Base-by-base conservation (phyloP, 2,797 vertebrate species). In the Sorex maritimensis region DNA sequence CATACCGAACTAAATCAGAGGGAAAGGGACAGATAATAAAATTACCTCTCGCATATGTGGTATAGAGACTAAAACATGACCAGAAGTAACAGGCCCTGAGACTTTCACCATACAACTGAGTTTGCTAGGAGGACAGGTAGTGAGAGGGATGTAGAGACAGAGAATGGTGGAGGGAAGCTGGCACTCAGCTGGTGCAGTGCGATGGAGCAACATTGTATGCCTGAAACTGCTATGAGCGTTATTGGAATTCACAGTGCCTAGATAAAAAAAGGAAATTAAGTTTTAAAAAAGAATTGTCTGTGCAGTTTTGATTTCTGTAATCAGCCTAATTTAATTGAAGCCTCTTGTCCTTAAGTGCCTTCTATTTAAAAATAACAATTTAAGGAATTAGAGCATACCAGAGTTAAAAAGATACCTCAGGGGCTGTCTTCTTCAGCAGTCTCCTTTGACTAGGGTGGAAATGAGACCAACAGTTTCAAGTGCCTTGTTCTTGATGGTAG, bases 381-480 rank as follows among this genome's bases (percentile, higher is more conserved):
- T 93, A 74, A 90, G 80, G 77, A 92, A 89, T 41, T 24, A 68
- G 46, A 84, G 68, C 13, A 71, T 46, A 74, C 5, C 6, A 80
- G 52, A 85, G 24, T 88, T 90, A 85, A 72, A 85, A 90, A 79
- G 41, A 86, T 81, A 28, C 26, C n/a, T 67, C 21, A 80, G n/a
- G 28, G 24, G 49, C 79, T 17, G 58, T 19, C n/a, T 74, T 63
- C 24, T 78, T 93, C 24, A 71, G 9, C 65, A 19, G 34, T 79
- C 73, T 77, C 41, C 17, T 93, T 86, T 93, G 77, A 77, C 63
- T 13, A 5, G 7, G 11, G 9, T 67, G 55, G 34, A 77, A 55
- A 15, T 26, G 34, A 78, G 49, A 86, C 41, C 6, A 63, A 87
- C 61, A 73, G 41, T 88, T 94, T 83, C 52, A 87, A 89, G 58